Percentiles rank a stretch among this genome's conserved stretches.
phyloP scores from a whole-genome alignment of 2,797 vertebrate genomes.

The Sebastes oblongus region DNA sequence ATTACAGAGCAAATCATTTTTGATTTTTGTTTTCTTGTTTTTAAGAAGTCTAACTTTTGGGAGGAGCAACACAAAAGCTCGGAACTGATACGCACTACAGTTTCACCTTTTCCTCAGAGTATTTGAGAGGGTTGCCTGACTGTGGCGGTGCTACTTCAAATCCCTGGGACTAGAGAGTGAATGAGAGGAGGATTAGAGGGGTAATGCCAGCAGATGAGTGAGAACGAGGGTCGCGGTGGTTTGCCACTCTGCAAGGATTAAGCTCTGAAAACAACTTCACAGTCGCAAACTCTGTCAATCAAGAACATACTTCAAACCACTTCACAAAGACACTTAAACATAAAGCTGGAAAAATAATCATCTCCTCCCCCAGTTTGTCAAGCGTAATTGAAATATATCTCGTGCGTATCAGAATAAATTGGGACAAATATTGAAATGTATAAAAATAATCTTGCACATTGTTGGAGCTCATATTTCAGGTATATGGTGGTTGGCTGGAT shows the following conservation, averaged over 20 bases:
- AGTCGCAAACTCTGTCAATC: conserved; percentile 70
- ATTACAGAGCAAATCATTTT: conserved; percentile 60
- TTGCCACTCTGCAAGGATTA: conserved; percentile 80
- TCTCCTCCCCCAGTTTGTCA: not conserved
- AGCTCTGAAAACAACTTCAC: conserved; percentile 77
- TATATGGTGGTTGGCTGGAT: not conserved
- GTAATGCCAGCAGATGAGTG: conserved; percentile 85
- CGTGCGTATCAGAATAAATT: not conserved
- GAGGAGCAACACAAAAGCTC: conserved; percentile 25
- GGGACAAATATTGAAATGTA: not conserved
- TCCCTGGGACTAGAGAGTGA: conserved; percentile 79
- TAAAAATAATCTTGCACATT: not conserved
- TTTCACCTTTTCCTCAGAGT: conserved; percentile 55
- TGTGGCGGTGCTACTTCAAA: conserved; percentile 76
- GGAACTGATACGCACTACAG: not conserved
- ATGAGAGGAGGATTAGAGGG: conserved; percentile 85
- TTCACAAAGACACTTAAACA: conserved; percentile 9
- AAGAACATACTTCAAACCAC: conserved; percentile 47
- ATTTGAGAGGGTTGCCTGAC: conserved; percentile 57
- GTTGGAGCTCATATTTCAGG: not conserved
- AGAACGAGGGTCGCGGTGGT: conserved; percentile 61
- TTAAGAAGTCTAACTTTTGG: conserved; percentile 18
- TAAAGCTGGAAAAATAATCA: not conserved
- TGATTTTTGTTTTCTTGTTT: not conserved
- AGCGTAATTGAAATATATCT: not conserved